These are phyloP conservation scores for Phymastichus coffea DNA, from an alignment of 1,140 invertebrate species.

Conservation along the genomic window DNA sequence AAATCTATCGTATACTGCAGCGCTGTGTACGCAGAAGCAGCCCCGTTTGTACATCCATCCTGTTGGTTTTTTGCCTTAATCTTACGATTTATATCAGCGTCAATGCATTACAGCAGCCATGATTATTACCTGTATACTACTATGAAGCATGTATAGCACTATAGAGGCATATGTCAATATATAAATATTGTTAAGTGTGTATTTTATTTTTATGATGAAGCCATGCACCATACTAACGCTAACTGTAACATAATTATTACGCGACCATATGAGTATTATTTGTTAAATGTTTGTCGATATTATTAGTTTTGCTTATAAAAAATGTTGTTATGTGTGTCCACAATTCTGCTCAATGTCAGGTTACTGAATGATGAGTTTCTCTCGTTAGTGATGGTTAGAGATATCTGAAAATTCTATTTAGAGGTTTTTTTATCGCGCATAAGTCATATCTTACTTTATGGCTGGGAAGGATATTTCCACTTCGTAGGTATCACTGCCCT, in stretches of 20 bases:
- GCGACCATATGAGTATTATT: not conserved
- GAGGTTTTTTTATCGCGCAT: constrained; percentile 23
- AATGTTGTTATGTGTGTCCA: not conserved
- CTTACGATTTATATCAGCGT: not conserved
- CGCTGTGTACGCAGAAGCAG: too few relatives aligned
- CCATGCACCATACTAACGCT: constrained; percentile 20
- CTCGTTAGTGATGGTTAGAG: constrained; percentile 26
- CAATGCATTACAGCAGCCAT: not conserved
- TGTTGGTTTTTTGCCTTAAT: constrained; percentile 6
- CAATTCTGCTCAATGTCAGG: too few relatives aligned
- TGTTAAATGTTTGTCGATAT: constrained; percentile 16
- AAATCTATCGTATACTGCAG: constrained; percentile 6
- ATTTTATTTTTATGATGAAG: constrained; percentile 4
- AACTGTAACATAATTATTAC: constrained; percentile 1
- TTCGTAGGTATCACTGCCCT: constrained; percentile 78
- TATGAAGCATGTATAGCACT: constrained; percentile 19
- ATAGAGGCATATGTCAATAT: constrained; percentile 3
- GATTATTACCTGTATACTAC: not conserved
- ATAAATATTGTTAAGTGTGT: constrained; percentile 6
- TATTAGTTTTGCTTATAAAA: not conserved
- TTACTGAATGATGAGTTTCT: not conserved
- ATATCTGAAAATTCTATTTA: constrained; percentile 20
- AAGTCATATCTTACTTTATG: constrained; percentile 78
- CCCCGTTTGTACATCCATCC: too few relatives aligned
- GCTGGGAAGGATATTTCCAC: constrained; percentile 88